Evolutionary conservation across 1,140 invertebrate genomes (phyloP).

Genomic region (Aphis craccivora): DNA sequence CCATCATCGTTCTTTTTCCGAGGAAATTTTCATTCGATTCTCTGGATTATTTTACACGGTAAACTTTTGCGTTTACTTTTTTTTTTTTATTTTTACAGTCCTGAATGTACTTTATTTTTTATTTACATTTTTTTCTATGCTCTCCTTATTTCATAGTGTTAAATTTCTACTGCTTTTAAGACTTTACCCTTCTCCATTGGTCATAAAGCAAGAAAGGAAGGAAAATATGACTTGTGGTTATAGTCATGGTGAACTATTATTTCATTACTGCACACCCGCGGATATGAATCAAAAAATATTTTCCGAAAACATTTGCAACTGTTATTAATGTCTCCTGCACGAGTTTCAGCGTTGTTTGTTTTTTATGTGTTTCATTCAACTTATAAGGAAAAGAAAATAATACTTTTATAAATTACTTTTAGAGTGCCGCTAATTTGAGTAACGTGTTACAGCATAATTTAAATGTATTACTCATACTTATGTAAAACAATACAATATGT

Average conservation of each 20-base stretch:
- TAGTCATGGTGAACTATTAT: background rate
- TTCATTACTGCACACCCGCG: background rate
- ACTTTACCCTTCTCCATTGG: background rate
- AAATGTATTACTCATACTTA: constrained; percentile 28
- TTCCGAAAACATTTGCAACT: background rate
- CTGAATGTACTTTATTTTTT: background rate
- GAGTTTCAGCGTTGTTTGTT: constrained; percentile 21
- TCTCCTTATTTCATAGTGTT: background rate
- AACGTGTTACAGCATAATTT: constrained; percentile 34
- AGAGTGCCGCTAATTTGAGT: constrained; percentile 43
- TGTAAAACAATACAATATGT: background rate
- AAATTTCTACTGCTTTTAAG: background rate
- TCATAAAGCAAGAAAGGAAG: background rate
- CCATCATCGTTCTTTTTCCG: background rate
- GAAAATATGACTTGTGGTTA: constrained; percentile 19
- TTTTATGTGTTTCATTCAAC: constrained; percentile 17
- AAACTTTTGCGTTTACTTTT: constrained; percentile 39
- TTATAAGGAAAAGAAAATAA: background rate
- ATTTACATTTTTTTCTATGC: background rate
- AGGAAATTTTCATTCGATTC: constrained; percentile 38
- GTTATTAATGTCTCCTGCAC: background rate
- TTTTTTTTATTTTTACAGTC: background rate
- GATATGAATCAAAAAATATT: constrained; percentile 23
- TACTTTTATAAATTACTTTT: constrained; percentile 46
- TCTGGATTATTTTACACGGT: constrained; percentile 32